Conservation (phyloP, 2,797 vertebrate species). For the Squalus acanthias region DNA sequence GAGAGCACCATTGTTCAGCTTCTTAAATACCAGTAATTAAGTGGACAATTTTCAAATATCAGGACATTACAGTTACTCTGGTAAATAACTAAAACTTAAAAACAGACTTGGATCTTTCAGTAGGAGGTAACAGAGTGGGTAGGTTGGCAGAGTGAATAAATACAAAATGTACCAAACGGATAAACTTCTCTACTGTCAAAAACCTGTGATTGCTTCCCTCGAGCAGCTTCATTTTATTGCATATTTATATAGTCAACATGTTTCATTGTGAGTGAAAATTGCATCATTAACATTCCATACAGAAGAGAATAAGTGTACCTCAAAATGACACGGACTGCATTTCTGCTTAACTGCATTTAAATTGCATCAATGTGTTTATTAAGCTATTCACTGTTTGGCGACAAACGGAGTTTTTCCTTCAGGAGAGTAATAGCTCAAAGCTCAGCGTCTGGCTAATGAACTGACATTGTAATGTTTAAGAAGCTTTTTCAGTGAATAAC, state of each 20-base stretch:
- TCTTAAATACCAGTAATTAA: background rate
- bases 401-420: background rate
- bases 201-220: background rate
- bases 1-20: background rate
- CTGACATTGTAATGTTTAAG: background rate
- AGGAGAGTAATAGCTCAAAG: background rate
- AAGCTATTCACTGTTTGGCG: background rate
- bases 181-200: background rate
- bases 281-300: background rate
- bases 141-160: background rate
- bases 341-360: background rate
- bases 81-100: background rate
- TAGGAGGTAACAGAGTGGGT: background rate
- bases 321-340: background rate
- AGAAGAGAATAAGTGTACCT: background rate
- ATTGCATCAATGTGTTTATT: background rate
- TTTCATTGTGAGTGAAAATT: background rate
- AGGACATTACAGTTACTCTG: background rate
- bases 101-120: background rate
- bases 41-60: background rate
- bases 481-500: background rate
- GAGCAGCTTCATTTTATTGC: background rate
- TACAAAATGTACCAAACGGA: background rate
- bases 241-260: background rate
- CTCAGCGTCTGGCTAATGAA: background rate